phyloP scores from a whole-genome alignment of 2,113 vertebrate species.

The Gymnorhina tibicen region DNA sequence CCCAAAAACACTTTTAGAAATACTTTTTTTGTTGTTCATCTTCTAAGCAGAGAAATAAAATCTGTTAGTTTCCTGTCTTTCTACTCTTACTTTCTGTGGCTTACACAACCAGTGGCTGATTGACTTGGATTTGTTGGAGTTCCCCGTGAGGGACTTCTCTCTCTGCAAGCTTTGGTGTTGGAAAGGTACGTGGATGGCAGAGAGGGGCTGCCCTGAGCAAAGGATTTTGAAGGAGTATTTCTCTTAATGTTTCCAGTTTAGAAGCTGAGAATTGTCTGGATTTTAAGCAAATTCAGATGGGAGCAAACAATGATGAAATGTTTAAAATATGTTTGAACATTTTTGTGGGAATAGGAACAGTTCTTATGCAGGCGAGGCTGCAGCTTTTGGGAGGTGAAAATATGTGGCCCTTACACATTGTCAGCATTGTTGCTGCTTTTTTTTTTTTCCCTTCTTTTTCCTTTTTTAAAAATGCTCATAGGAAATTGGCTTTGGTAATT shows the following conservation, averaged over 20 bases:
- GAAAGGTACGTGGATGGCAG: neutral
- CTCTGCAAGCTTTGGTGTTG: neutral
- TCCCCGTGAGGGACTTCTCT: neutral
- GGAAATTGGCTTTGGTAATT: constrained; percentile 66
- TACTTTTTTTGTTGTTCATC: neutral
- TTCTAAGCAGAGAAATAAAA: neutral
- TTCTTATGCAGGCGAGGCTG: neutral
- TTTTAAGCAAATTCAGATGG: constrained; percentile 60
- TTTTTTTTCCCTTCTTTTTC: neutral
- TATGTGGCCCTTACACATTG: constrained; percentile 32
- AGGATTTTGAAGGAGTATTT: neutral
- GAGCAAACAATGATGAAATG: constrained; percentile 49
- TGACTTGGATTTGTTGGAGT: neutral
- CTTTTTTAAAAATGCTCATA: constrained; percentile 22
- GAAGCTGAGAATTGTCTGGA: constrained; percentile 44
- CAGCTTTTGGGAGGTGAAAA: neutral
- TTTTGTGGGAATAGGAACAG: constrained; percentile 43
- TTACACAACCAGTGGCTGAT: neutral
- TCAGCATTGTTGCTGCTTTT: constrained; percentile 16
- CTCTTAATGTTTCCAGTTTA: constrained; percentile 24
- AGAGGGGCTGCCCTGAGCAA: neutral
- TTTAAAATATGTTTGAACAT: constrained; percentile 54
- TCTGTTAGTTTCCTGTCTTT: neutral
- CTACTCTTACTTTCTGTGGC: neutral
- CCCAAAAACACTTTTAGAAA: neutral